These are phyloP conservation scores for Lymantria monacha DNA, from an alignment of 2,888 invertebrate genomes.

Conservation along the genomic window DNA sequence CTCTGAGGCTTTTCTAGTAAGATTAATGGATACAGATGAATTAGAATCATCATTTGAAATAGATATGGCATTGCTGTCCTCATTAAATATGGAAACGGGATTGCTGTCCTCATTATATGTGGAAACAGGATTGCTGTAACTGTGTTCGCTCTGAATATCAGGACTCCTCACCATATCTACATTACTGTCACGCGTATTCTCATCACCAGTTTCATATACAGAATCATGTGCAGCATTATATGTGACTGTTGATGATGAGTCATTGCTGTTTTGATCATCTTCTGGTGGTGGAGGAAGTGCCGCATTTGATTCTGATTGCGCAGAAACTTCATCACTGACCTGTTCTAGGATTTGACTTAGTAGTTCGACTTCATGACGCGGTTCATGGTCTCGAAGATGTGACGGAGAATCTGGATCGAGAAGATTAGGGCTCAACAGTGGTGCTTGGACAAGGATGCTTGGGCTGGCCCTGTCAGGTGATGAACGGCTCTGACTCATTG, in stretches of 20 bases:
- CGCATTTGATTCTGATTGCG: not conserved
- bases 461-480: constrained; percentile 24
- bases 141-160: not conserved
- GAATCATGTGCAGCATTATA: not conserved
- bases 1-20: constrained; percentile 1
- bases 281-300: not conserved
- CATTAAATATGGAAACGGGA: too few species aligned
- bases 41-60: constrained; percentile 13
- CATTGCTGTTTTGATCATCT: constrained; percentile 7
- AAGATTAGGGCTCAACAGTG: constrained; percentile 36
- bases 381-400: not conserved
- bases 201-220: not conserved
- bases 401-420: constrained; percentile 11
- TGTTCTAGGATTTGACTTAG: not conserved
- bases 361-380: not conserved
- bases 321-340: constrained; percentile 3
- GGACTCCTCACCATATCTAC: not conserved
- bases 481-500: constrained; percentile 18
- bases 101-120: not conserved
- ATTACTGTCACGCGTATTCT: constrained; percentile 1
- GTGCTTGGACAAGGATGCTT: constrained; percentile 29
- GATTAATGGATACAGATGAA: constrained; percentile 27
- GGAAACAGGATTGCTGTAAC: not conserved
- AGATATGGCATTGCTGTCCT: constrained; percentile 5
- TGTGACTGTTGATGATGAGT: constrained; percentile 1